Conservation (phyloP, 2,888 invertebrate species). For the Himalopsyche anomala region DNA sequence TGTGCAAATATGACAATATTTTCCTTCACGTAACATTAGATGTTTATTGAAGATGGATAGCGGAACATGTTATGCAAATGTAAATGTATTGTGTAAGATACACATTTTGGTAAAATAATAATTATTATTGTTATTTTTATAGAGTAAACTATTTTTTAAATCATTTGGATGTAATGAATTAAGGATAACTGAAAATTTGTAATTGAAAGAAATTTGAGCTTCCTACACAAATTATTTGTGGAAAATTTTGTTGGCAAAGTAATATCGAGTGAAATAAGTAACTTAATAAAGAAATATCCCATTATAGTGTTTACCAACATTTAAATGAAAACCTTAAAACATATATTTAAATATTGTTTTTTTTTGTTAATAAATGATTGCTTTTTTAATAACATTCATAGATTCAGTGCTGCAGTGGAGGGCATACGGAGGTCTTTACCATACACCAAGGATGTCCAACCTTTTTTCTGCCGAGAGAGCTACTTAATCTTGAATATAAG, state of each 20-base stretch:
- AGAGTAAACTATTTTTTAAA: slow-evolving; percentile 34
- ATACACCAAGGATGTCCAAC: too few relatives aligned
- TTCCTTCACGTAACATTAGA: slow-evolving; percentile 43
- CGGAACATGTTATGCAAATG: slow-evolving; percentile 1
- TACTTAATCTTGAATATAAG: too few relatives aligned
- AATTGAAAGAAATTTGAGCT: slow-evolving; percentile 31
- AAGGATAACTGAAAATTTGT: slow-evolving; percentile 26
- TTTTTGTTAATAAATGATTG: too few relatives aligned
- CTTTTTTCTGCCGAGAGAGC: too few relatives aligned
- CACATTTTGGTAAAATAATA: slow-evolving; percentile 37
- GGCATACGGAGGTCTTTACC: too few relatives aligned
- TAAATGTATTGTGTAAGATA: slow-evolving; percentile 6
- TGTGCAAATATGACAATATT: slow-evolving; percentile 59
- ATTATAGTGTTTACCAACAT: neutral
- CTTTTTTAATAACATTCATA: too few relatives aligned
- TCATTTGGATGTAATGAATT: slow-evolving; percentile 37
- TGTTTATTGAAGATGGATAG: slow-evolving; percentile 46
- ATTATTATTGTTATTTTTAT: neutral
- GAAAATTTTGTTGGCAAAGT: slow-evolving; percentile 1
- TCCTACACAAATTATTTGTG: slow-evolving; percentile 29
- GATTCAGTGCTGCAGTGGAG: too few relatives aligned
- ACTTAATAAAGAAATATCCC: neutral
- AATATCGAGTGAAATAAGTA: neutral
- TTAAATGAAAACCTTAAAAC: neutral
- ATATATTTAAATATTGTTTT: neutral